Conservation (phyloP, 2,797 vertebrate genomes). For the Allobates femoralis region DNA sequence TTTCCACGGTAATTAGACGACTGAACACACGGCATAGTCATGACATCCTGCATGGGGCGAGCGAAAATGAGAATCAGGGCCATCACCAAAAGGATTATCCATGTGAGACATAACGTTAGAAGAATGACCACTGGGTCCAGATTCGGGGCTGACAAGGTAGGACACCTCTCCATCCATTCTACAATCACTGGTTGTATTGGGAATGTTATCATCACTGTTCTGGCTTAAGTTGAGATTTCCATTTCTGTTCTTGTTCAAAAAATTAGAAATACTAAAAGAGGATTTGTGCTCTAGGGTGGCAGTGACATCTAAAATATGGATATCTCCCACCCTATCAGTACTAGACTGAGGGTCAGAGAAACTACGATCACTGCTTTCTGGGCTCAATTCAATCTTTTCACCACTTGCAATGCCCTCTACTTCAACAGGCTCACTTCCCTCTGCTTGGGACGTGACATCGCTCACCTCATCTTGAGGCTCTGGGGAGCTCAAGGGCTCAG, state of each 20-base stretch:
- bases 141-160: constrained; percentile 86
- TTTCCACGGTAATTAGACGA: constrained; percentile 78
- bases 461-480: constrained; percentile 92
- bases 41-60: constrained; percentile 85
- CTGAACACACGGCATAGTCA: constrained; percentile 78
- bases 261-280: constrained; percentile 88
- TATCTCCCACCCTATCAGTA: constrained; percentile 82
- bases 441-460: constrained; percentile 90
- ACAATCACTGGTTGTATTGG: constrained; percentile 91
- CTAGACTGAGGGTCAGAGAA: constrained; percentile 91
- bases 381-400: constrained; percentile 94
- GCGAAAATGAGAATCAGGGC: constrained; percentile 86
- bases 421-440: constrained; percentile 89
- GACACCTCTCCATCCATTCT: constrained; percentile 78
- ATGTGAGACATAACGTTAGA: constrained; percentile 77
- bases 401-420: constrained; percentile 80
- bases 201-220: constrained; percentile 83
- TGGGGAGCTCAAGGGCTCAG: constrained; percentile 92
- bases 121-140: constrained; percentile 73
- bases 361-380: constrained; percentile 93
- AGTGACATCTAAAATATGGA: constrained; percentile 85
- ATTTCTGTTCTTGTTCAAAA: constrained; percentile 84
- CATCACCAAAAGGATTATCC: constrained; percentile 82
- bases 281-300: constrained; percentile 84
- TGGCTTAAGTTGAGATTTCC: constrained; percentile 69